Base-by-base conservation (phyloP, 35 echinoderm and acorn worm species). In the Apostichopus californicus region DNA sequence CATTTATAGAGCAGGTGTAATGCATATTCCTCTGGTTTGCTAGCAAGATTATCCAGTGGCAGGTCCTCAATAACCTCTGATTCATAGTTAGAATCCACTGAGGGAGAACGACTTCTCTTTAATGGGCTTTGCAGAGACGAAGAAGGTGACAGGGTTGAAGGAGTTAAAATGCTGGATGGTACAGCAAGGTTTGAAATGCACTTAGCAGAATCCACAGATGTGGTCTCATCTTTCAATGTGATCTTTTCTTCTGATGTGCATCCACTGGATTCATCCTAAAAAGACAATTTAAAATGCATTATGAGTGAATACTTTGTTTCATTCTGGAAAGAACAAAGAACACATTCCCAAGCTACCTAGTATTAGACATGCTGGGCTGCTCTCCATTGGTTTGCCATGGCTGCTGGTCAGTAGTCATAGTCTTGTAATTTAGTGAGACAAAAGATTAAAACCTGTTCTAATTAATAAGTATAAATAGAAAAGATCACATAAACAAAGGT, bases 1-100 rank as follows among this genome's bases (percentile, higher is more conserved):
- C 86, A 89, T 66, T 89, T 89, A 12, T 58, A 89, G 5, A 89
- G 60, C 64, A 89, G 52, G 34, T 89, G 68, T 26, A 89, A 66
- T 1, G 86, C 86, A 55, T 89, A 89, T 5, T 64, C 68, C 15
- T 68, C 86, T 72, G 86, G 68, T 89, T 75, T 89, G 1, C 28
- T 34, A 56, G 55, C 53, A 17, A 34, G 61, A 34, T 89, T 64
- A 34, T 55, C 34, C 80, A 57, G 22, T 12, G 64, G 17, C 4
- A 85, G 57, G 9, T 85, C 81, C 8, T 85, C 81, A 8, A 22
- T 10, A 2, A 55, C 63, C 68, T 89, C 86, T 8, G 68, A 89
- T 1, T 89, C 68, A 10, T 89, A 68, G 64, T 46, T 72, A 10
- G 60, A 72, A 57, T 89, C 86, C 86, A 68, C 60, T 10, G 86